These are phyloP conservation scores for Himalopsyche tibetana DNA, from an alignment of 2,888 invertebrate species.

Conservation along the genomic window DNA sequence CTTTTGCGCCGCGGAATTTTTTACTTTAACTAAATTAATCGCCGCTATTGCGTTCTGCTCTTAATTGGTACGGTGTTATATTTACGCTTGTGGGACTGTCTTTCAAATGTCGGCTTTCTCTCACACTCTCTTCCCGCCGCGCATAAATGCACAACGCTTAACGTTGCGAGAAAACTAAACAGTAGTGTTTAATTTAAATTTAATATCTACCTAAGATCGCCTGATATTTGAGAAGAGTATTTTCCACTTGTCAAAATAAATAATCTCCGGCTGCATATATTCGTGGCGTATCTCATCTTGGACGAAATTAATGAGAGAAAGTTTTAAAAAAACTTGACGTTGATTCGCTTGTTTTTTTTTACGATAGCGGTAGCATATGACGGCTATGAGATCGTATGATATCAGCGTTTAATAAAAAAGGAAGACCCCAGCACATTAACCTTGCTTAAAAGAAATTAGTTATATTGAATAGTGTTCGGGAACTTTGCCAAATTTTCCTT, in stretches of 20 bases:
- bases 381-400: neutral
- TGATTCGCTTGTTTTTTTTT: neutral
- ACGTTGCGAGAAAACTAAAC: neutral
- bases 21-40: neutral
- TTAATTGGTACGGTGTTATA: constrained; percentile 8
- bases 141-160: neutral
- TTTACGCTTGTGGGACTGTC: neutral
- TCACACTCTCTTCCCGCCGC: neutral
- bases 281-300: neutral
- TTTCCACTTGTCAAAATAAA: neutral
- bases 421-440: too few species aligned
- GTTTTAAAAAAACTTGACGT: neutral
- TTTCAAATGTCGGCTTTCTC: constrained; percentile 17
- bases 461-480: too few species aligned
- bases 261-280: neutral
- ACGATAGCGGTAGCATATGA: neutral
- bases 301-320: neutral
- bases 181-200: neutral
- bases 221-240: constrained; percentile 17
- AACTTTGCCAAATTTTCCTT: too few species aligned
- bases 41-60: neutral
- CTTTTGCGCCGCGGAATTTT: neutral
- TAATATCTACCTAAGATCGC: neutral
- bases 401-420: too few species aligned
- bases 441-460: too few species aligned